Percentiles rank a stretch among this genome's conserved stretches.
These are phyloP conservation scores for Drosophila heteroneura DNA, from an alignment of 2,888 invertebrate genomes.

Conservation along the genomic window DNA sequence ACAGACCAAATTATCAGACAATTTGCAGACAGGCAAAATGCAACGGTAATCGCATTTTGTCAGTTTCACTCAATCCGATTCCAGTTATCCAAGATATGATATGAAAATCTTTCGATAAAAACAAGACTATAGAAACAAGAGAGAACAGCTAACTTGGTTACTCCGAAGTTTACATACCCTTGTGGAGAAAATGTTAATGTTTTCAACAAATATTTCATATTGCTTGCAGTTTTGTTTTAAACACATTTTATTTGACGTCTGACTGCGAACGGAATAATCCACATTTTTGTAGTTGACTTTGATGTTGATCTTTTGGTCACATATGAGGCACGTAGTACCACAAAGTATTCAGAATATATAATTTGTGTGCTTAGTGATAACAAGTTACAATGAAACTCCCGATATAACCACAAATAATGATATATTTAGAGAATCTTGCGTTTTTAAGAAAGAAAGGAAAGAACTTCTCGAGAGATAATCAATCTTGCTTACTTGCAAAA, in stretches of 20 bases:
- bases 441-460: neutral
- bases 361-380: neutral
- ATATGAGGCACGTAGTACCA: neutral
- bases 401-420: neutral
- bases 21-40: neutral
- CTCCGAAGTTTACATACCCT: neutral
- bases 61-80: neutral
- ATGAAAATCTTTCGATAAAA: neutral
- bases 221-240: neutral
- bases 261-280: neutral
- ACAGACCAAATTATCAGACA: neutral
- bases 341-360: neutral
- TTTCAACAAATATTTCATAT: neutral
- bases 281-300: neutral
- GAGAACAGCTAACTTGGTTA: neutral
- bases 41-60: slow-evolving; percentile 29
- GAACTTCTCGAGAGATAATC: neutral
- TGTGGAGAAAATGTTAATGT: neutral
- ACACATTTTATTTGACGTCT: neutral
- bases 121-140: neutral
- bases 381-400: neutral
- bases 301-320: neutral
- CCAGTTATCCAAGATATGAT: neutral
- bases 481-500: neutral
- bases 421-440: neutral